phyloP scores from a whole-genome alignment of 1,140 invertebrate species.

The Lepidurus couesii region DNA sequence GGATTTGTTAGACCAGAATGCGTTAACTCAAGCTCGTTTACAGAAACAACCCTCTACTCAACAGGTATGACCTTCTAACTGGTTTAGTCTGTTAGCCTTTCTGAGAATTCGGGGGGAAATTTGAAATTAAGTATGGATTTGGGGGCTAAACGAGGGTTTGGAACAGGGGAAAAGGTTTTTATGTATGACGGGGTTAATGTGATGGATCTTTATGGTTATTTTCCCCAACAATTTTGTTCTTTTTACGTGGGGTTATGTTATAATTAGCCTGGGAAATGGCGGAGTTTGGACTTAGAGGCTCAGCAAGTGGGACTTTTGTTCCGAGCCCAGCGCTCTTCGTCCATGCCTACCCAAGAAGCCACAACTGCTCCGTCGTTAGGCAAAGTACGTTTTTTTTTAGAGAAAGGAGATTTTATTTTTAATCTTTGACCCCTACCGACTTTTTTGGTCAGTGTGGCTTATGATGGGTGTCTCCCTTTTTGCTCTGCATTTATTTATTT shows the following conservation, averaged over 20 bases:
- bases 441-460: slow-evolving; percentile 14
- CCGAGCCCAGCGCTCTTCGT: slow-evolving; percentile 55
- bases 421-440: neutral
- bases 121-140: neutral
- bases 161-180: neutral
- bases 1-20: slow-evolving; percentile 78
- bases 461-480: slow-evolving; percentile 18
- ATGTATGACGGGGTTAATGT: too few relatives aligned
- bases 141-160: neutral
- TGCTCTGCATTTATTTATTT: neutral
- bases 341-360: slow-evolving; percentile 52
- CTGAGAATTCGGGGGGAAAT: neutral
- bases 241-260: slow-evolving; percentile 39
- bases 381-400: slow-evolving; percentile 35
- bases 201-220: slow-evolving; percentile 25
- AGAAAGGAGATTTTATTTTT: neutral
- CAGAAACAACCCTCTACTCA: slow-evolving; percentile 58
- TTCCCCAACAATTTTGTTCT: slow-evolving; percentile 30
- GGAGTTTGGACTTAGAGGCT: slow-evolving; percentile 56
- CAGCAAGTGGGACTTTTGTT: slow-evolving; percentile 48
- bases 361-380: slow-evolving; percentile 32
- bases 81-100: neutral
- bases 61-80: slow-evolving; percentile 52
- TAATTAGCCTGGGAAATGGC: slow-evolving; percentile 46
- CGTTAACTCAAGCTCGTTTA: slow-evolving; percentile 59